Base-by-base conservation (phyloP, 2,888 invertebrate genomes). In the Tyria jacobaeae region DNA sequence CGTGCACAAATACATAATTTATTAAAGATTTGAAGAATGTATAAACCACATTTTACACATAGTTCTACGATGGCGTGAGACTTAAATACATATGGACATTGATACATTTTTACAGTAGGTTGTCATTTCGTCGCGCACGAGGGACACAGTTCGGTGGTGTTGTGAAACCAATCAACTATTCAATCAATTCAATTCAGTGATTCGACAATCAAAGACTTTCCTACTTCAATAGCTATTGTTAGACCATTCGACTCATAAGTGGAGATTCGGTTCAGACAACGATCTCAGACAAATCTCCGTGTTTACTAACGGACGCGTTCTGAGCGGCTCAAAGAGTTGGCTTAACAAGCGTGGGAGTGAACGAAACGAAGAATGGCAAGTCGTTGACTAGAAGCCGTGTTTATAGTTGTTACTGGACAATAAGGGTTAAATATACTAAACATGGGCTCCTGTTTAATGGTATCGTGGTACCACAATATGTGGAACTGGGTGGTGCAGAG, bases 241-340 rank as follows among this genome's bases (percentile, higher is more conserved):
- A 49, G 47, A 35, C 59, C 64, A 67, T 62, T 67, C 21, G 21
- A 51, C 24, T 56, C 41, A n/a, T 47, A 47, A 55, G 48, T 61
- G 58, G 15, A 4, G 14, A 44, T 27, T 53, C 54, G 37, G 21
- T 47, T 25, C 14, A 12, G n/a, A 51, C 24, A 6, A 14, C 15
- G 4, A n/a, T 9, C 12, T 47, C 34, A 24, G 25, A 31, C 21
- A 14, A 44, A 7, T 17, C 25, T 17, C 5, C 2, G 5, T 24
- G 15, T 53, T 37, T 48, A 48, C 7, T 15, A 14, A 21, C 3
- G 9, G 37, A 24, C 0, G 12, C 15, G 15, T 37, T 52, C 3
- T 15, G 15, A 15, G n/a, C n/a, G 27, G 41, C n/a, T 17, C 6
- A 24, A 35, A 31, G 31, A 44, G 34, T 3, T 10, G 27, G 54